Evolutionary conservation across 2,888 invertebrate genomes (phyloP), one percentile per base, ranked within the genome.

Genomic region (Lagria hirta): DNA sequence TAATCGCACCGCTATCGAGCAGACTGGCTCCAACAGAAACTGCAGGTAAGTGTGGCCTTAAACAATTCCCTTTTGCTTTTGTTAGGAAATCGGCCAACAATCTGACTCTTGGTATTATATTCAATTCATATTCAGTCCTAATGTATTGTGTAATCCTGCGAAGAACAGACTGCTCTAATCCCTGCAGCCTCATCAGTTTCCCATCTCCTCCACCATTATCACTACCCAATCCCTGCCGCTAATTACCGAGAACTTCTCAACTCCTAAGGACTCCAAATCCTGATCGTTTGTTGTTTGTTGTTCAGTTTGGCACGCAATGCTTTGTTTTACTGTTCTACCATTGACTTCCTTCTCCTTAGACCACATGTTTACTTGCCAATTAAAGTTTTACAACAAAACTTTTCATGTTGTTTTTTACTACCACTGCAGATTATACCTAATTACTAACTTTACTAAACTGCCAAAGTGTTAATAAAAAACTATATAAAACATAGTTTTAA

Each of bases 161-260:
- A 48, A 47, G 48, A 57, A 60, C 58, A 56, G 56, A 55, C 55
- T 57, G 58, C 49, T 57, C 54, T 64, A 65, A 67, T 66, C 66
- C 65, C 64, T 53, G 60, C 64, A 64, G 66, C 62, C 64, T 66
- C 67, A 68, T 68, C 67, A 66, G 66, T 66, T 67, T 64, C 65
- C 58, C 65, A 66, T 67, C 65, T 65, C 61, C 61, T 57, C 52
- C 56, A 57, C 66, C 58, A 68, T 68, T 68, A 68, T 68, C 67
- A 60, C 65, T 54, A 61, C 61, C 61, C 61, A 54, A 62, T 66
- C 65, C 64, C 60, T 49, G 64, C 63, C 62, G 66, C 66, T 69
- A 68, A 70, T 70, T 70, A 68, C 66, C 57, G 49, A 30, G 55
- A 65, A 68, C 64, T 68, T 68, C 63, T 61, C 61, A 57, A 51